phyloP scores from a whole-genome alignment of 1,140 invertebrate genomes.

The Ditylenchus dipsaci region DNA sequence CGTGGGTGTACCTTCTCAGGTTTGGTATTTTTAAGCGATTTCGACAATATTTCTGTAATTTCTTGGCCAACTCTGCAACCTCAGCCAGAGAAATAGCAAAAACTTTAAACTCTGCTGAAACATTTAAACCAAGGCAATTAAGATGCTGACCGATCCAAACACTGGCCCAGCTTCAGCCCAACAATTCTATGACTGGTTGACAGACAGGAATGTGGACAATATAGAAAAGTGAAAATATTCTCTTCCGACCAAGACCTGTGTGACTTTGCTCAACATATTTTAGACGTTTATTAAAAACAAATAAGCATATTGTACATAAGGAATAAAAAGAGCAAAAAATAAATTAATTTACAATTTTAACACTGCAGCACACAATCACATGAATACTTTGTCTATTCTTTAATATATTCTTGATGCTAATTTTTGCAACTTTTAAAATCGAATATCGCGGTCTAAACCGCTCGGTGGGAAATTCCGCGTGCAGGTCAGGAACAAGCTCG shows the following conservation, averaged over 20 bases:
- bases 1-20: neutral
- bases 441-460: too few species aligned
- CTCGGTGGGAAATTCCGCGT: too few species aligned
- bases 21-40: neutral
- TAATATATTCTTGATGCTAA: too few species aligned
- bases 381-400: too few species aligned
- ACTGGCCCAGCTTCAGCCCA: slow-evolving; percentile 4
- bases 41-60: too few species aligned
- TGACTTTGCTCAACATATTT: slow-evolving; percentile 1
- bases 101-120: too few species aligned
- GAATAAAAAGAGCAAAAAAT: neutral
- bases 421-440: too few species aligned
- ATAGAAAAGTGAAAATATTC: slow-evolving; percentile 17
- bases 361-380: too few species aligned
- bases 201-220: slow-evolving; percentile 11
- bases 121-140: too few species aligned
- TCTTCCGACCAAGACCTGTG: slow-evolving; percentile 13
- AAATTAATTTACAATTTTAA: neutral
- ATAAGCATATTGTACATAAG: neutral
- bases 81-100: too few species aligned
- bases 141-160: neutral
- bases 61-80: too few species aligned
- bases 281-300: neutral
- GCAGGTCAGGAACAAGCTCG: too few species aligned
- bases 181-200: slow-evolving; percentile 16